Conservation (phyloP, 2,113 vertebrate genomes). For the Petrocephalus zakoni region DNA sequence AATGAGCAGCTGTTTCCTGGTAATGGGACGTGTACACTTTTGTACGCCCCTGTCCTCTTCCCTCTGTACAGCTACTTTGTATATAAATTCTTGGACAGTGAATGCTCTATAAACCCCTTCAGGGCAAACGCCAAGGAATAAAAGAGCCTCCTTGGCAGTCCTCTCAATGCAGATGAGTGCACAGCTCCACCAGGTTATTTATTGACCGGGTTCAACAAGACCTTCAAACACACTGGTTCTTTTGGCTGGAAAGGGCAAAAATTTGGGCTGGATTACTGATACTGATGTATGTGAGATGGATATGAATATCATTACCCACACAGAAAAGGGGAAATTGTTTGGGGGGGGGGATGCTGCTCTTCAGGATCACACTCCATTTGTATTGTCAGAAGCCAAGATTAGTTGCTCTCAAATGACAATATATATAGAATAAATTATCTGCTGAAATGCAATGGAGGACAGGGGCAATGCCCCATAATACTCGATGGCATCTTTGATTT, state of each 20-base stretch:
- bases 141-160: background rate
- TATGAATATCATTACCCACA: background rate
- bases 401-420: background rate
- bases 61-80: background rate
- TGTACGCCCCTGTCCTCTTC: background rate
- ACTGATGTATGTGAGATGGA: background rate
- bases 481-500: background rate
- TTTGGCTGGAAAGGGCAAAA: background rate
- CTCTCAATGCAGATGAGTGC: background rate
- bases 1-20: background rate
- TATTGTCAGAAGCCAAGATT: background rate
- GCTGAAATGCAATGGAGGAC: background rate
- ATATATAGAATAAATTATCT: background rate
- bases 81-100: background rate
- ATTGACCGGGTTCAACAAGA: background rate
- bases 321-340: background rate
- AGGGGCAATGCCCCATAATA: background rate
- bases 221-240: background rate
- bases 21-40: background rate
- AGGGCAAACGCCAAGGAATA: background rate
- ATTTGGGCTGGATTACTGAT: background rate
- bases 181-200: background rate
- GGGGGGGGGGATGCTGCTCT: background rate
- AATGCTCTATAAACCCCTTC: background rate
- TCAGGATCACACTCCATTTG: background rate